Evolutionary conservation across 2,797 vertebrate genomes (phyloP).

Genomic region (Chrosomus eos): DNA sequence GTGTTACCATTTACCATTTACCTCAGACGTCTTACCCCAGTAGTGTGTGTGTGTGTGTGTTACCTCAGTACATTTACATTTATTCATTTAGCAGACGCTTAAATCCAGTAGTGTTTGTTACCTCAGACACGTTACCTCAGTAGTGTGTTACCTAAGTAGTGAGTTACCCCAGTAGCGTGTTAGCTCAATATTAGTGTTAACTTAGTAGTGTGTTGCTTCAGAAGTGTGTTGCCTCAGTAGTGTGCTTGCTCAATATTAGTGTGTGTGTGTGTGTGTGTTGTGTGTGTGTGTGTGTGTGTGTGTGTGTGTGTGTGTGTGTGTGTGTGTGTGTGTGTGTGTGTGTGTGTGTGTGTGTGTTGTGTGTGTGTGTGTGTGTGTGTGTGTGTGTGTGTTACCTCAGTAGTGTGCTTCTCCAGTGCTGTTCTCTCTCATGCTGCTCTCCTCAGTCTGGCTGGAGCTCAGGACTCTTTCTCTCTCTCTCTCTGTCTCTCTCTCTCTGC

Average conservation of each 20-base stretch:
- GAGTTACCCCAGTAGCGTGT: constrained; percentile 54
- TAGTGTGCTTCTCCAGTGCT: constrained; percentile 33
- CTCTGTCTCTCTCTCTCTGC: constrained; percentile 57
- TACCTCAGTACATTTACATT: too few species aligned
- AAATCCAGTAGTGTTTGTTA: not conserved
- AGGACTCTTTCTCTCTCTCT: not conserved
- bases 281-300: constrained; percentile 9
- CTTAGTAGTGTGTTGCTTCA: constrained; percentile 36
- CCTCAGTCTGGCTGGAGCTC: constrained; percentile 31
- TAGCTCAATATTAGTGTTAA: constrained; percentile 45
- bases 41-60: too few species aligned
- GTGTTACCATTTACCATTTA: too few species aligned
- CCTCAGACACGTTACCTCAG: constrained; percentile 51
- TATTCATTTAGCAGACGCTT: too few species aligned
- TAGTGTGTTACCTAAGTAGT: constrained; percentile 7
- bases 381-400: constrained; percentile 55
- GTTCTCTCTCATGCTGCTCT: constrained; percentile 54
- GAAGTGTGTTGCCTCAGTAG: constrained; percentile 17
- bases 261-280: not conserved
- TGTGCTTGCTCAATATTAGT: not conserved
- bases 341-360: not conserved
- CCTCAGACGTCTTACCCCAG: too few species aligned
- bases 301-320: constrained; percentile 7
- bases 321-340: constrained; percentile 13
- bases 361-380: not conserved